Conservation (phyloP, 2,113 vertebrate genomes). For the Uropsilus gracilis region DNA sequence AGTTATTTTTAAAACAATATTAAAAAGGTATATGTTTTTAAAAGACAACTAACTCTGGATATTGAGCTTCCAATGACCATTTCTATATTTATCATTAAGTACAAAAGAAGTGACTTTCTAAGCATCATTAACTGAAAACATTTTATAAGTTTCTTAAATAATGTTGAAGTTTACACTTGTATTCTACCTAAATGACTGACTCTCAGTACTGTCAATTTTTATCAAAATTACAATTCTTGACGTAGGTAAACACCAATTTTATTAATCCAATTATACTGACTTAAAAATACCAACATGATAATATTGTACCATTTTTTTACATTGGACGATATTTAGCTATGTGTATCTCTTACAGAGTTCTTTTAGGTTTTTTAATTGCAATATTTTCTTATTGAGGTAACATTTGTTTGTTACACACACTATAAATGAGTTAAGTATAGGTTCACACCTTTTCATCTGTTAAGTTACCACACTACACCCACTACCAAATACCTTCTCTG, state of each 20-base stretch:
- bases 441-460: too few relatives aligned
- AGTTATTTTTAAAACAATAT: background rate
- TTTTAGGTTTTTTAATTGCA: too few relatives aligned
- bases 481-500: too few relatives aligned
- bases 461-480: too few relatives aligned
- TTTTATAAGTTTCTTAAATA: background rate
- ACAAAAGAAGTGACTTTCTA: background rate
- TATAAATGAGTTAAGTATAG: too few relatives aligned
- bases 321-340: too few relatives aligned
- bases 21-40: background rate
- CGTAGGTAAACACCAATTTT: background rate
- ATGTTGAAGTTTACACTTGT: background rate
- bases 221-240: background rate
- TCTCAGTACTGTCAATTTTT: background rate
- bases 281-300: background rate
- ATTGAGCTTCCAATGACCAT: background rate
- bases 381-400: too few relatives aligned
- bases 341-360: too few relatives aligned
- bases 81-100: background rate
- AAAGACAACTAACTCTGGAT: background rate
- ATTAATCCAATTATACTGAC: background rate
- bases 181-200: background rate
- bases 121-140: background rate
- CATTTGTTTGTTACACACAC: too few relatives aligned
- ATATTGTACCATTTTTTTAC: background rate